Percentiles rank a stretch among this genome's conserved stretches.
Evolutionary conservation across 2,797 vertebrate species (phyloP).

Genomic region (Oreochromis mossambicus): DNA sequence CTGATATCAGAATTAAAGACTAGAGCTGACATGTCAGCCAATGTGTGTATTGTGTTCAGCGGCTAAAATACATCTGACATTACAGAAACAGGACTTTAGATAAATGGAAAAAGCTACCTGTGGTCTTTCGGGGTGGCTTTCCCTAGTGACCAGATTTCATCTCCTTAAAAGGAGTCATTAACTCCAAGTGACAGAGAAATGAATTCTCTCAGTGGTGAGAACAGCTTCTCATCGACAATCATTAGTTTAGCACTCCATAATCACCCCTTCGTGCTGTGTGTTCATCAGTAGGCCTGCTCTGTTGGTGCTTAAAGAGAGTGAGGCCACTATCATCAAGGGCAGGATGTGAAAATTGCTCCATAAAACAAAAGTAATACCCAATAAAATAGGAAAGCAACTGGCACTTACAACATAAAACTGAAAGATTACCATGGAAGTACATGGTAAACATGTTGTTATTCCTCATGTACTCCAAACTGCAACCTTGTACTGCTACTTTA

Average conservation of each 20-base stretch:
- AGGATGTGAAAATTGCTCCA: constrained; percentile 75
- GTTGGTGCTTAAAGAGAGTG: constrained; percentile 54
- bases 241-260: constrained; percentile 77
- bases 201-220: constrained; percentile 65
- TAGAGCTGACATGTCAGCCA: background rate
- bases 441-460: constrained; percentile 78
- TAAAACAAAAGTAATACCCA: constrained; percentile 83
- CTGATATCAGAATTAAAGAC: constrained; percentile 25
- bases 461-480: constrained; percentile 65
- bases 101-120: constrained; percentile 53
- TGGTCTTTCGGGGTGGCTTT: constrained; percentile 49
- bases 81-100: constrained; percentile 31
- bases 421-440: constrained; percentile 67
- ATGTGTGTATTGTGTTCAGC: background rate
- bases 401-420: constrained; percentile 74
- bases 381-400: constrained; percentile 77
- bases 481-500: constrained; percentile 65
- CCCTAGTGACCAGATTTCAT: constrained; percentile 67
- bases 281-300: constrained; percentile 62
- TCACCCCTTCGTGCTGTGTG: constrained; percentile 66
- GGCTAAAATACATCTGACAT: background rate
- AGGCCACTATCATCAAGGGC: constrained; percentile 72
- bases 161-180: constrained; percentile 75
- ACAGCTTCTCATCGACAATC: constrained; percentile 73
- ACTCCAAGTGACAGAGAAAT: constrained; percentile 71